Percentiles rank a stretch among this genome's conserved stretches.
phyloP scores from a whole-genome alignment of 2,797 vertebrate species.

The Taeniopygia guttata region DNA sequence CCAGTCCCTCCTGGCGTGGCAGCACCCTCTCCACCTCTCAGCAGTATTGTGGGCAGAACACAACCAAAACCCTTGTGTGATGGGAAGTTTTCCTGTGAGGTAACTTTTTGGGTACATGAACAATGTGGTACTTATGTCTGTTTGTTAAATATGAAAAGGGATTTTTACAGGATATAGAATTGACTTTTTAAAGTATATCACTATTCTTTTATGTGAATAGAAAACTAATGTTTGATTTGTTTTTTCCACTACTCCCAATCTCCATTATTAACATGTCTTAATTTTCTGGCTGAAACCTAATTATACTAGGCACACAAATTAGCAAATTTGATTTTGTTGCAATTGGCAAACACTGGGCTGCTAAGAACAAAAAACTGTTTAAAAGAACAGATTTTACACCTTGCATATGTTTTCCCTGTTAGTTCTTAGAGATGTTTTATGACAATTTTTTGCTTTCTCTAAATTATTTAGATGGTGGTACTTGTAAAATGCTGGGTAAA shows the following conservation, averaged over 20 bases:
- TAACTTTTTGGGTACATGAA: slow-evolving; percentile 55
- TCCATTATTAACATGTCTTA: slow-evolving; percentile 78
- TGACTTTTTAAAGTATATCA: background rate
- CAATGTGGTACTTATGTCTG: slow-evolving; percentile 34
- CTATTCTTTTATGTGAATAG: slow-evolving; percentile 35
- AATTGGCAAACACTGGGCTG: slow-evolving; percentile 68
- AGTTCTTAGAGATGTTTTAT: slow-evolving; percentile 64
- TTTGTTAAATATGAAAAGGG: slow-evolving; percentile 60
- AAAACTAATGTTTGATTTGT: slow-evolving; percentile 65
- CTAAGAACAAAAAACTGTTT: slow-evolving; percentile 56
- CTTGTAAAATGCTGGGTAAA: slow-evolving; percentile 82
- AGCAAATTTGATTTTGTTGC: slow-evolving; percentile 52
- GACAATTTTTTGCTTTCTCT: slow-evolving; percentile 79
- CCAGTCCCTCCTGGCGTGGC: background rate
- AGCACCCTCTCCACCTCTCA: background rate
- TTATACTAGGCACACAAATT: slow-evolving; percentile 52
- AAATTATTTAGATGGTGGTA: slow-evolving; percentile 84
- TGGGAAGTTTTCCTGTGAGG: background rate
- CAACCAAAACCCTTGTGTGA: background rate
- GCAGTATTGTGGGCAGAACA: background rate
- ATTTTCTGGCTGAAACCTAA: slow-evolving; percentile 69
- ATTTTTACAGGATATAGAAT: slow-evolving; percentile 44
- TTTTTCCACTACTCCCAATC: slow-evolving; percentile 42
- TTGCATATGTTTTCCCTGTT: slow-evolving; percentile 33
- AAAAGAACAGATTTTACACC: slow-evolving; percentile 55